Evolutionary conservation across 2,113 vertebrate genomes (phyloP), one percentile per base, ranked within the genome.

Genomic region (Callithrix jacchus): DNA sequence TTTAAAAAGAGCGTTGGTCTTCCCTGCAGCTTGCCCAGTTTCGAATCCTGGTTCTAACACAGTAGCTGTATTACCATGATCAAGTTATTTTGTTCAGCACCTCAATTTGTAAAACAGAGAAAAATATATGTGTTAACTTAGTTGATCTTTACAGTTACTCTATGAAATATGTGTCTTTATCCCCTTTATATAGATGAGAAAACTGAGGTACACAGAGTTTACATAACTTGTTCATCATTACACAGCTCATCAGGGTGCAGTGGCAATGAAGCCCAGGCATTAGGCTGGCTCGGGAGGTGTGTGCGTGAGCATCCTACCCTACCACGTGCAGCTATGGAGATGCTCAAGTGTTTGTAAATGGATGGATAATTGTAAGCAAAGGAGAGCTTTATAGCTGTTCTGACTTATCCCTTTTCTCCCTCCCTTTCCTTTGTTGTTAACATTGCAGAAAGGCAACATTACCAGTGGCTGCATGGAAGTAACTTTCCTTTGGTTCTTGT

Each of bases 291-390:
- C 70, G 5, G 6, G 56, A 47, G 45, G 42, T 42, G 56, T 20
- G 16, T 3, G 2, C 8, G 5, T 61, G 21, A 25, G 52, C 54
- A 2, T 40, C 0, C 5, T 18, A 3, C 18, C 3, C 1, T 5
- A 1, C 17, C 12, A 27, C 6, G 0, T 30, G 3, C 16, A 27
- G 77, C 71, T 23, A 0, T 52, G 30, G 80, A 21, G 6, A 40
- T 12, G 1, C 11, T 18, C 1, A 7, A 8, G 66, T 32, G 17
- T 61, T 66, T 86, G 52, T 37, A 83, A 40, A 27, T n/a, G 30
- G 56, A 27, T 6, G 42, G 47, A 37, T 30, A 42, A 9, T 42
- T 27, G 21, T 32, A 54, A 61, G 73, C 30, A 91, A 95, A 73
- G 6, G 8, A 56, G 13, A 37, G n/a, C 10, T 81, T 54, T 10